phyloP scores from a whole-genome alignment of 2,888 invertebrate genomes.

The Temnothorax rugatulus region DNA sequence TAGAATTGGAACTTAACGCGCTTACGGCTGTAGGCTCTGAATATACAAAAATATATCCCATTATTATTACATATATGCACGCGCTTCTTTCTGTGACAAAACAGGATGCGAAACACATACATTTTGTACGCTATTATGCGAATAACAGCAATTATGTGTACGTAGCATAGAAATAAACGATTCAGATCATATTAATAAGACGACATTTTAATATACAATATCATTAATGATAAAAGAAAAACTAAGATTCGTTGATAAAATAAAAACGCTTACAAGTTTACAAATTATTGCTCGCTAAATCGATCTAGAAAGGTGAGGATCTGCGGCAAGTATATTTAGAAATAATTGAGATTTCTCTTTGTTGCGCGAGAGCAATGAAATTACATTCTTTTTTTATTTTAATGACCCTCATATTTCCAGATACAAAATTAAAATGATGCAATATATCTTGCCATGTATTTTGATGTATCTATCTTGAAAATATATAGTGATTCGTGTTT shows the following conservation, averaged over 20 bases:
- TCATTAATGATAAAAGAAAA: slow-evolving; percentile 17
- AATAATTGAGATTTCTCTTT: slow-evolving; percentile 34
- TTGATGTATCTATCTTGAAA: slow-evolving; percentile 43
- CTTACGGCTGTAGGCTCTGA: slow-evolving; percentile 55
- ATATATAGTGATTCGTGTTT: slow-evolving; percentile 57
- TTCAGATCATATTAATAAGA: slow-evolving; percentile 35
- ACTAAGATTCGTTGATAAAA: slow-evolving; percentile 30
- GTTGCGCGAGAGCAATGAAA: slow-evolving; percentile 12
- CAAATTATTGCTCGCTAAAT: slow-evolving; percentile 12
- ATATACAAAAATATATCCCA: slow-evolving; percentile 72
- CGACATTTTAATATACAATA: slow-evolving; percentile 1
- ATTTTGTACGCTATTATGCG: background rate
- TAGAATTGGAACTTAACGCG: slow-evolving; percentile 61
- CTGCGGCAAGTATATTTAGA: background rate
- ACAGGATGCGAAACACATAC: slow-evolving; percentile 13
- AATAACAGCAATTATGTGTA: slow-evolving; percentile 28
- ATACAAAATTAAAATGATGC: slow-evolving; percentile 35
- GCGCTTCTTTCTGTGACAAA: background rate
- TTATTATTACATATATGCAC: slow-evolving; percentile 45
- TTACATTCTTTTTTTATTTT: slow-evolving; percentile 16
- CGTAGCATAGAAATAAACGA: background rate
- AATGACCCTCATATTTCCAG: slow-evolving; percentile 56
- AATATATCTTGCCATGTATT: slow-evolving; percentile 1
- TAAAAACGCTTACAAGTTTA: slow-evolving; percentile 24
- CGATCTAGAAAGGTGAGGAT: slow-evolving; percentile 50